Evolutionary conservation across 2,797 vertebrate species (phyloP).

Genomic region (Pseudochirops cupreus): DNA sequence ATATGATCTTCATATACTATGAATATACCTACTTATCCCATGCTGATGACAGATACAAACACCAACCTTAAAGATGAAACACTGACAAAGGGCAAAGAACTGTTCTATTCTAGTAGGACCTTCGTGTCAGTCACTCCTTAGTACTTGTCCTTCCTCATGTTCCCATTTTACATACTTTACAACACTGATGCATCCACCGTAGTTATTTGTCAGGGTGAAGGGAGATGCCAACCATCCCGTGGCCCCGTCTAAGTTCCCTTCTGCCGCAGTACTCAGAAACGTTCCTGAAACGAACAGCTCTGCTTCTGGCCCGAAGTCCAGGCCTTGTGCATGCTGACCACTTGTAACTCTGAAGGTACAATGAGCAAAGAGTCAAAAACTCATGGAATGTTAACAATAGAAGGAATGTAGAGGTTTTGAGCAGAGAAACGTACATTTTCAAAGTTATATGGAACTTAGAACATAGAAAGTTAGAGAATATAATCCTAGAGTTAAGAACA

Average conservation of each 20-base stretch:
- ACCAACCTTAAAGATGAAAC: background rate
- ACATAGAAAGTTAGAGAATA: background rate
- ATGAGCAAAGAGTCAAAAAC: background rate
- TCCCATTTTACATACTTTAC: background rate
- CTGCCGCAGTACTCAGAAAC: background rate
- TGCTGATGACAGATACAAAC: conserved; percentile 53
- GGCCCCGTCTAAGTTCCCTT: background rate
- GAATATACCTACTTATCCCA: conserved; percentile 46
- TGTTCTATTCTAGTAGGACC: conserved; percentile 31
- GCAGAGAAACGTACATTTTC: background rate
- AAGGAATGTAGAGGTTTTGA: background rate
- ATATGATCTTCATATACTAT: conserved; percentile 65
- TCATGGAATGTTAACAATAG: background rate
- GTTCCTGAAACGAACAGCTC: background rate
- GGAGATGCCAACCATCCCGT: background rate
- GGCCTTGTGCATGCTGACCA: background rate
- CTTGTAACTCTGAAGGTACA: background rate
- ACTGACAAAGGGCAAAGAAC: conserved; percentile 53
- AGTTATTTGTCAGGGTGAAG: fast-evolving
- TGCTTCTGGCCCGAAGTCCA: background rate
- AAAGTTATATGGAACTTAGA: background rate
- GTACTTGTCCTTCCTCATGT: background rate
- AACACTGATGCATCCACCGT: fast-evolving
- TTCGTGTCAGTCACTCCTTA: conserved; percentile 31
- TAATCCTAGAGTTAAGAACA: background rate